These are phyloP conservation scores for Nyctibius bracteatus DNA, from an alignment of 2,113 vertebrate genomes.

Conservation along the genomic window DNA sequence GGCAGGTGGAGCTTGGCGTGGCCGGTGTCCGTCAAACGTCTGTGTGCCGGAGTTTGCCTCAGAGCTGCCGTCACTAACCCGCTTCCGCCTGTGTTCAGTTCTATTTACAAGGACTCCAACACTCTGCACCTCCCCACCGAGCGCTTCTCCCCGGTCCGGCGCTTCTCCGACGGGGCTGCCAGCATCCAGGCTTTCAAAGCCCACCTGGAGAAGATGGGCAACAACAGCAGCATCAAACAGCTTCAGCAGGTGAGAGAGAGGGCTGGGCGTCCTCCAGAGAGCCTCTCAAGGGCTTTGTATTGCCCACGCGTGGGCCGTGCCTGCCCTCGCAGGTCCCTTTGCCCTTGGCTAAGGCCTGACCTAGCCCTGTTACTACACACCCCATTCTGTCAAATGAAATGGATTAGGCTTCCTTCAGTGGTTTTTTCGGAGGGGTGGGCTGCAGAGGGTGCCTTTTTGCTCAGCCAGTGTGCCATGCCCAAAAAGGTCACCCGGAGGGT, in stretches of 20 bases:
- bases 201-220: constrained; percentile 90
- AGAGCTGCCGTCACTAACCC: constrained; percentile 15
- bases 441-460: neutral
- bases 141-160: constrained; percentile 95
- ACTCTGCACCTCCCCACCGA: constrained; percentile 97
- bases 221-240: constrained; percentile 93
- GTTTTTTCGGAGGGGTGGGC: neutral
- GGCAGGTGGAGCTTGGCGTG: neutral
- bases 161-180: constrained; percentile 95
- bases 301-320: neutral
- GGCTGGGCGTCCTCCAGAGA: neutral
- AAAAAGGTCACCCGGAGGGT: rapidly evolving
- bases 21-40: neutral
- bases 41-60: neutral
- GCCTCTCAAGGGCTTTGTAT: neutral
- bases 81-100: constrained; percentile 74
- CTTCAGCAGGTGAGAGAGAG: constrained; percentile 88
- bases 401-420: neutral
- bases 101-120: constrained; percentile 97
- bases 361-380: neutral
- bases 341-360: no score
- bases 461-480: neutral
- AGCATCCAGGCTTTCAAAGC: constrained; percentile 98
- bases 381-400: neutral
- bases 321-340: neutral